These are phyloP conservation scores for Heliconius nattereri DNA, from an alignment of 1,140 invertebrate species.

Conservation along the genomic window DNA sequence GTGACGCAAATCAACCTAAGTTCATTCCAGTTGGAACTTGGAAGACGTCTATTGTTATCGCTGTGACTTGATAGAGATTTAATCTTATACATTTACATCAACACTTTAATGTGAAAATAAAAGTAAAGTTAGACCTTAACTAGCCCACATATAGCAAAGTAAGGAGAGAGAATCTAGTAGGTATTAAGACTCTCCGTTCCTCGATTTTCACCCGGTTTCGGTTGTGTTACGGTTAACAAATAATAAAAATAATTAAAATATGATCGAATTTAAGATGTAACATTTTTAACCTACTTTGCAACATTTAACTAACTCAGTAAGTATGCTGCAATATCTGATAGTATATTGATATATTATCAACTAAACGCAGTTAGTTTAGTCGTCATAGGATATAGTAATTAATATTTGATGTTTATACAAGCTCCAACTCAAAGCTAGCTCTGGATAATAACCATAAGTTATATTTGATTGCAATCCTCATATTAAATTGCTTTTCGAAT, in stretches of 20 bases:
- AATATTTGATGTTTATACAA: background rate
- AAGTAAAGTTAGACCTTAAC: background rate
- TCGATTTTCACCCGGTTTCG: no score
- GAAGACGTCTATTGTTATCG: constrained; percentile 17
- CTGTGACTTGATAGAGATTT: constrained; percentile 17
- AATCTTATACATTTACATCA: constrained; percentile 21
- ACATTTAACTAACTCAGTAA: no score
- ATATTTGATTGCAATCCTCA: no score
- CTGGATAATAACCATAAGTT: background rate
- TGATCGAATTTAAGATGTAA: no score
- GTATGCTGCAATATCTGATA: no score
- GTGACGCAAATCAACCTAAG: background rate
- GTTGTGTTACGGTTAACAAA: no score
- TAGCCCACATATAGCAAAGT: background rate
- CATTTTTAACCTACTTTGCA: no score
- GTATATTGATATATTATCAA: background rate
- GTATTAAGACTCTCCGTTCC: no score
- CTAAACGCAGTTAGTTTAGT: background rate
- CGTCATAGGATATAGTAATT: background rate
- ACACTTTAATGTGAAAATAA: constrained; percentile 5
- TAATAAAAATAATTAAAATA: no score
- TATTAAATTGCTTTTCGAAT: no score
- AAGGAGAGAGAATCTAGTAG: no score
- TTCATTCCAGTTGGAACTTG: background rate
- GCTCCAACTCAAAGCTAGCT: background rate